phyloP scores from a whole-genome alignment of 2,888 invertebrate genomes.

The Myathropa florea region DNA sequence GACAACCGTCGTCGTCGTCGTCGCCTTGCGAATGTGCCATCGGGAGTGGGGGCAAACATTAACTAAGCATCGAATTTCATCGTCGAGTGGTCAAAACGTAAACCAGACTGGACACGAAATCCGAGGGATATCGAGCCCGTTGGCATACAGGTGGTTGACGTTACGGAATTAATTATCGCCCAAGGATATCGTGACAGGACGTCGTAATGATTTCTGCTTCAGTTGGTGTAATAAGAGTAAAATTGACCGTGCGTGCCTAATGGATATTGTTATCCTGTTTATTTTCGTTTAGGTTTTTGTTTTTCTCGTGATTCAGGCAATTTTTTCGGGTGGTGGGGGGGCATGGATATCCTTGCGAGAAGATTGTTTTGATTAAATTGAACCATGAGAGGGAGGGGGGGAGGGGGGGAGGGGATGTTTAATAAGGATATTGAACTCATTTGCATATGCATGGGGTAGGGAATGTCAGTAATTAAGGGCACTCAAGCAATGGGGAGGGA shows the following conservation, averaged over 20 bases:
- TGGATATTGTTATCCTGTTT: not conserved
- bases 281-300: not conserved
- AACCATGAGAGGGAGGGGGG: not conserved
- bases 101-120: not conserved
- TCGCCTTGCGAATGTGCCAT: too few relatives aligned
- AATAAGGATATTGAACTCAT: not conserved
- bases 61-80: not conserved
- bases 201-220: conserved; percentile 38
- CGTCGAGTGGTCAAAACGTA: not conserved
- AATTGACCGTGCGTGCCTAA: not conserved
- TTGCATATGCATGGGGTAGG: not conserved
- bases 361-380: not conserved
- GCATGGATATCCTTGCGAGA: too few relatives aligned
- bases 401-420: not conserved
- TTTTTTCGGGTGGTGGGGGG: not conserved
- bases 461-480: not conserved
- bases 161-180: conserved; percentile 24
- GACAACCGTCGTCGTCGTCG: not conserved
- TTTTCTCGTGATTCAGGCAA: not conserved
- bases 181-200: conserved; percentile 36
- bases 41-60: not conserved
- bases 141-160: conserved; percentile 5
- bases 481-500: not conserved
- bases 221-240: not conserved
- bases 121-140: not conserved